Evolutionary conservation across 2,888 invertebrate species (phyloP), one percentile per base, ranked within the genome.

Genomic region (Parnassius smintheus): DNA sequence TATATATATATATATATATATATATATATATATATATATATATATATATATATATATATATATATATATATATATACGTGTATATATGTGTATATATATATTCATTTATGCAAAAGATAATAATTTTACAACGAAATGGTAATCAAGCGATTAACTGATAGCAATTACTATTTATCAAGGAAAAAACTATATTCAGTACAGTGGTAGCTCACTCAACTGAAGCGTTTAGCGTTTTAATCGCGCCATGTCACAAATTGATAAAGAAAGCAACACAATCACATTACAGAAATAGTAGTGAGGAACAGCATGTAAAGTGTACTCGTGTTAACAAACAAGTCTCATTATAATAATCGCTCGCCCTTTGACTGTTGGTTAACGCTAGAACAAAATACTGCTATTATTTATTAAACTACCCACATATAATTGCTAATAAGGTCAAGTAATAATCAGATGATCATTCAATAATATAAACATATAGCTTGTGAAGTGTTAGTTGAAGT

Each of bases 301-400:
- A 45, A 56, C 18, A 13, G 46, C 50, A 56, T 56, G 52, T 56
- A 35, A 35, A 41, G 50, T n/a, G 18, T 41, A 51, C 59, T 63
- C 59, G 63, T 56, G 59, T 56, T 41, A 46, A 8, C 48, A 50
- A 62, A 56, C 55, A 56, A 59, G 56, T 52, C 8, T 41, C 51
- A 35, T 62, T 50, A 58, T 49, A 50, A 58, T 63, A 63, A 59
- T 59, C 59, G 22, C 18, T 48, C 25, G 63, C 59, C 59, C 64
- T 64, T 60, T 60, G 64, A 56, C 64, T 55, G 49, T 3, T n/a
- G 25, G 49, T 25, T 50, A 42, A 51, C 35, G 45, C 50, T 45
- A 52, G 12, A 49, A 49, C 52, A 62, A 52, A 18, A 62, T 52
- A 56, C 10, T 44, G 45, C 52, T 57, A 42, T 52, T 35, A 52